Conservation (phyloP, 2,113 vertebrate species). For the Pyrgilauda ruficollis region DNA sequence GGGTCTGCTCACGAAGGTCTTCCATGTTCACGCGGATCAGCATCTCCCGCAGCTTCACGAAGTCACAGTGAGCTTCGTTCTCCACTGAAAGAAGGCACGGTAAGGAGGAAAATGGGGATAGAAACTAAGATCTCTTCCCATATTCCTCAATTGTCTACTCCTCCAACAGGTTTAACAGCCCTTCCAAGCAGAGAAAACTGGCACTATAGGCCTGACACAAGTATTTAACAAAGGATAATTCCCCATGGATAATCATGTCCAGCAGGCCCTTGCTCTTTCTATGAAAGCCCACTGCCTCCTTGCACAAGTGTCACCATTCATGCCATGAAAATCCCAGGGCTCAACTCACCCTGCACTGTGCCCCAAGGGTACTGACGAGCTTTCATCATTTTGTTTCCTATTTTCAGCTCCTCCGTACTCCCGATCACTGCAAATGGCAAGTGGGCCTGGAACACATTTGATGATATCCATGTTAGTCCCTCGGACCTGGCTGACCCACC, state of each 20-base stretch:
- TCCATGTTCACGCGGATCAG: conserved; percentile 98
- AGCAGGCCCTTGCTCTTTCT: background rate
- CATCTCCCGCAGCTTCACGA: conserved; percentile 97
- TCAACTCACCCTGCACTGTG: conserved; percentile 88
- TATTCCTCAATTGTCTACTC: background rate
- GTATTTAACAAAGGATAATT: background rate
- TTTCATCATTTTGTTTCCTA: conserved; percentile 99
- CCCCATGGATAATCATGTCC: background rate
- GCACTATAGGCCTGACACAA: background rate
- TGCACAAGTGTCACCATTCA: background rate
- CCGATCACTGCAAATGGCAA: conserved; percentile 96
- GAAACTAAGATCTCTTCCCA: background rate
- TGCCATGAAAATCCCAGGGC: background rate
- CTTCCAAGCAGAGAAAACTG: background rate
- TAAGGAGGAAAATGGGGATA: background rate
- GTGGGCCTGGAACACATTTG: conserved; percentile 83
- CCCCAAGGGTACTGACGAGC: conserved; percentile 98
- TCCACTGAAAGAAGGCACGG: conserved; percentile 79
- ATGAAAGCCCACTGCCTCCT: background rate
- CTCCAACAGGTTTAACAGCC: background rate
- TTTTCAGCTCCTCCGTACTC: conserved; percentile 97
- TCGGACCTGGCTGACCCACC: background rate
- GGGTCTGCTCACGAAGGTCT: conserved; percentile 96
- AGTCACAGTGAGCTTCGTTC: conserved; percentile 97
- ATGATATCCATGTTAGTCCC: background rate